Evolutionary conservation across 2,888 invertebrate genomes (phyloP), one percentile per base, ranked within the genome.

Genomic region (Meghimatium bilineatum): DNA sequence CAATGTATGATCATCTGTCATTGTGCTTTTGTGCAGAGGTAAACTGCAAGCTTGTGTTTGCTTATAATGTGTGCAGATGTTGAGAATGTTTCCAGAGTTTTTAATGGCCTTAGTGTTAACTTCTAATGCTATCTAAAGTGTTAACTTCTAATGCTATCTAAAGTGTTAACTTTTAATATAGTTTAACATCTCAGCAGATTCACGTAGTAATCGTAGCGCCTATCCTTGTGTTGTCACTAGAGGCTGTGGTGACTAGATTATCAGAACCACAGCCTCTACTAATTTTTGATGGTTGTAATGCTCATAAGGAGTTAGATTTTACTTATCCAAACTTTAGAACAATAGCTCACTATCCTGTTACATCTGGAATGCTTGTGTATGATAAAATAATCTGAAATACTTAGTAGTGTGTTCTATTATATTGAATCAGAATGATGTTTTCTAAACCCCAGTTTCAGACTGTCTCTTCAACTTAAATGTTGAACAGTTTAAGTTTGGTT

Each of bases 21-120:
- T 49, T 49, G 29, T 49, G 74, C 32, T 74, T 74, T 74, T 32
- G 10, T 74, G 20, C 74, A 49, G 49, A 78, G 78, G 78, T 78
- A 78, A 78, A 67, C 34, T 29, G 63, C 67, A n/a, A 78, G 66
- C 29, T 67, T 78, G 32, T 67, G 44, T 32, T 67, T 67, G 78
- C 49, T 67, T 20, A 67, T 67, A 67, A 66, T 6, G 44, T 66
- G 63, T 78, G 78, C 38, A 66, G 29, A 12, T 67, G 67, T 38
- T 63, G 66, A 32, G 78, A 66, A 66, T 78, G 67, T 44, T 14
- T 0, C 36, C 56, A 17, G 44, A 63, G 32, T 23, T 44, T 66
- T 29, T 77, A n/a, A n/a, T n/a, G n/a, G n/a, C n/a, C n/a, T n/a
- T n/a, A n/a, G n/a, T n/a, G n/a, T n/a, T n/a, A n/a, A n/a, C n/a